phyloP scores from a whole-genome alignment of 2,888 invertebrate genomes.

The Limnephilus marmoratus region DNA sequence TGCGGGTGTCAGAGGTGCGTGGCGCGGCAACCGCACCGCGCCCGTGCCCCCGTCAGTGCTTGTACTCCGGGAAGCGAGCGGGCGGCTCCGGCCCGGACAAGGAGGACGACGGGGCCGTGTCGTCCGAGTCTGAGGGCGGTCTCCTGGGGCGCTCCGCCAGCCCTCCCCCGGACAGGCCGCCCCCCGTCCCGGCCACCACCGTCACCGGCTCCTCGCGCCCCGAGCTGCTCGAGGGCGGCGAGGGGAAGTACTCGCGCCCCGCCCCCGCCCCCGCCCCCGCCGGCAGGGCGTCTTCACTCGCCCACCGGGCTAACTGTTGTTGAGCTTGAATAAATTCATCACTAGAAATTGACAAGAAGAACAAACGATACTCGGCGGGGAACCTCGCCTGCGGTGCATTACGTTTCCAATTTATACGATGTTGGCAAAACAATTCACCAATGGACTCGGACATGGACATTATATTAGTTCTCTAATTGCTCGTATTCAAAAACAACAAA shows the following conservation, averaged over 20 bases:
- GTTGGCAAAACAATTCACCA: neutral
- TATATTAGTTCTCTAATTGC: neutral
- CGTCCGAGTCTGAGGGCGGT: conserved; percentile 68
- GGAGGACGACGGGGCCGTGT: conserved; percentile 71
- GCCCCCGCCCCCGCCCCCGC: conserved; percentile 73
- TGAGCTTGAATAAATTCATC: conserved; percentile 98
- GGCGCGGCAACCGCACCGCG: conserved; percentile 68
- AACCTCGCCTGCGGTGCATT: conserved; percentile 63
- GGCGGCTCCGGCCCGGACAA: conserved; percentile 70
- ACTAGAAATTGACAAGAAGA: conserved; percentile 94
- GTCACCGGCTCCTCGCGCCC: conserved; percentile 73
- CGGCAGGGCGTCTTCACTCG: conserved; percentile 90
- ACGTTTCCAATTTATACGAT: conserved; percentile 45
- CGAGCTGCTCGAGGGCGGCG: conserved; percentile 69
- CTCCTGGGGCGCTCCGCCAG: conserved; percentile 71
- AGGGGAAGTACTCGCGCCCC: conserved; percentile 78
- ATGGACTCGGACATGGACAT: too few species aligned
- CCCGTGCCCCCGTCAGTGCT: conserved; percentile 80
- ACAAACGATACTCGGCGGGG: conserved; percentile 73
- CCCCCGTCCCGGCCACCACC: conserved; percentile 67
- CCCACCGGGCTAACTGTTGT: conserved; percentile 97
- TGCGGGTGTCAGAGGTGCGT: conserved; percentile 67
- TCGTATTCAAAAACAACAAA: neutral
- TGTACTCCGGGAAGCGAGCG: conserved; percentile 85
- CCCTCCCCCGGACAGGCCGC: conserved; percentile 68